Conservation (phyloP, 2,113 vertebrate species). For the Romanogobio albipinnatus region DNA sequence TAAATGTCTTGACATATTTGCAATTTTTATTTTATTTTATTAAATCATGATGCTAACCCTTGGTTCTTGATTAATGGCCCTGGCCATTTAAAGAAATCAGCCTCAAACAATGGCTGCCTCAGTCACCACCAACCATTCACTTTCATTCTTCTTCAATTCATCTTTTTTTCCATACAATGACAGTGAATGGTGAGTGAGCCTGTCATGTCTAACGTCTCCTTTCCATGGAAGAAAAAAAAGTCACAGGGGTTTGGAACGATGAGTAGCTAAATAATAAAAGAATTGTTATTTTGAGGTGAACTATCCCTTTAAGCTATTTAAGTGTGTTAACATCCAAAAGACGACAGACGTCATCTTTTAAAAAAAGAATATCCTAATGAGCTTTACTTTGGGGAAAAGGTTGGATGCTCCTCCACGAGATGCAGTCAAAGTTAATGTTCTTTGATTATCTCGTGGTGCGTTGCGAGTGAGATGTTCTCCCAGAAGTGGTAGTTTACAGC, state of each 20-base stretch:
- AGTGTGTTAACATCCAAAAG: not conserved
- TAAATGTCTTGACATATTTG: not conserved
- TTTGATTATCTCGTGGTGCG: constrained; percentile 39
- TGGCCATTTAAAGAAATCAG: not conserved
- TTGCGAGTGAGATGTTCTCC: constrained; percentile 43
- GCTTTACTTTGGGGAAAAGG: not conserved
- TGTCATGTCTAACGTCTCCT: not conserved
- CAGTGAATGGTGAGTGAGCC: not conserved
- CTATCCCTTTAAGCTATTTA: not conserved
- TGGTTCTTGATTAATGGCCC: not conserved
- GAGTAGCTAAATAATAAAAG: not conserved
- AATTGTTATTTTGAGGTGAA: no score
- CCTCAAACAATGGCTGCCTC: not conserved
- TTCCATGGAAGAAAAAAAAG: not conserved
- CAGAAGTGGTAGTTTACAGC: constrained; percentile 44
- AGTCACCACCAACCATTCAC: not conserved
- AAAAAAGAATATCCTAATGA: constrained; percentile 1
- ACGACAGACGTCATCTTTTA: not conserved
- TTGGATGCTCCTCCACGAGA: constrained; percentile 9
- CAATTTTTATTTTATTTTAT: not conserved
- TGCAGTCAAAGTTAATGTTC: constrained; percentile 38
- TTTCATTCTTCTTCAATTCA: not conserved
- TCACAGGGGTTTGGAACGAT: not conserved
- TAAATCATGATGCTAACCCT: not conserved
- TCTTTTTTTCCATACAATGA: not conserved